Percentiles rank a stretch among this genome's conserved stretches.
Evolutionary conservation across 2,113 vertebrate species (phyloP).

Genomic region (Pogonocichla stellata): DNA sequence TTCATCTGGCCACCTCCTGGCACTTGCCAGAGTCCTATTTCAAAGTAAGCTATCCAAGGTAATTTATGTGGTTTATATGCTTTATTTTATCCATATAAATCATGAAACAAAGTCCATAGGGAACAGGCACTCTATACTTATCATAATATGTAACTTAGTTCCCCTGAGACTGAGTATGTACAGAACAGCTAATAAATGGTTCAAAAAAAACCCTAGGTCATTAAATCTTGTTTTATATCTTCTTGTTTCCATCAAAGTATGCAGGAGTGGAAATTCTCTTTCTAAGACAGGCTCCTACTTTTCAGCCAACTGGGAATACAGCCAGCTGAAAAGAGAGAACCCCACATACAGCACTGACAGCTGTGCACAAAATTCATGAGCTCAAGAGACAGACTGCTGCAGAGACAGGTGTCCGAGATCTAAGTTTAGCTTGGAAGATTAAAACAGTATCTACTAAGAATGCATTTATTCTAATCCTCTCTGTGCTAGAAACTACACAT

Average conservation of each 20-base stretch:
- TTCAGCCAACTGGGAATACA: slow-evolving; percentile 64
- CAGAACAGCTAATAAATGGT: slow-evolving; percentile 67
- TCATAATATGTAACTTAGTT: slow-evolving; percentile 66
- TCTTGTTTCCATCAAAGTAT: slow-evolving; percentile 63
- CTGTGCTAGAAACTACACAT: slow-evolving; percentile 46
- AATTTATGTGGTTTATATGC: slow-evolving; percentile 59
- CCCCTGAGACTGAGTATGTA: slow-evolving; percentile 51
- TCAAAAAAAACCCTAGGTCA: slow-evolving; percentile 3
- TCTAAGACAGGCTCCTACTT: slow-evolving; percentile 64
- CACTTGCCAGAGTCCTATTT: slow-evolving; percentile 34
- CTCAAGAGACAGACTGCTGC: slow-evolving; percentile 63
- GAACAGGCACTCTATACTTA: slow-evolving; percentile 64
- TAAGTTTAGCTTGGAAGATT: slow-evolving; percentile 73
- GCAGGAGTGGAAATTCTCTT: slow-evolving; percentile 68
- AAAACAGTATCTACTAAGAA: slow-evolving; percentile 68
- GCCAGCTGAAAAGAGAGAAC: slow-evolving; percentile 63
- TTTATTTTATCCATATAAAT: slow-evolving; percentile 68
- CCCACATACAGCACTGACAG: slow-evolving; percentile 67
- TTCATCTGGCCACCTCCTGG: slow-evolving; percentile 44
- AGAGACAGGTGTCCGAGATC: slow-evolving; percentile 73
- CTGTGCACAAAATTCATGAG: slow-evolving; percentile 69
- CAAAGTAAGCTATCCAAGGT: slow-evolving; percentile 53
- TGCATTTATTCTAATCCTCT: slow-evolving; percentile 68
- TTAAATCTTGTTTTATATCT: slow-evolving; percentile 72
- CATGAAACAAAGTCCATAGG: slow-evolving; percentile 37